Conservation (phyloP, 2,888 invertebrate species). For the Lepidocyrtoides sp. region DNA sequence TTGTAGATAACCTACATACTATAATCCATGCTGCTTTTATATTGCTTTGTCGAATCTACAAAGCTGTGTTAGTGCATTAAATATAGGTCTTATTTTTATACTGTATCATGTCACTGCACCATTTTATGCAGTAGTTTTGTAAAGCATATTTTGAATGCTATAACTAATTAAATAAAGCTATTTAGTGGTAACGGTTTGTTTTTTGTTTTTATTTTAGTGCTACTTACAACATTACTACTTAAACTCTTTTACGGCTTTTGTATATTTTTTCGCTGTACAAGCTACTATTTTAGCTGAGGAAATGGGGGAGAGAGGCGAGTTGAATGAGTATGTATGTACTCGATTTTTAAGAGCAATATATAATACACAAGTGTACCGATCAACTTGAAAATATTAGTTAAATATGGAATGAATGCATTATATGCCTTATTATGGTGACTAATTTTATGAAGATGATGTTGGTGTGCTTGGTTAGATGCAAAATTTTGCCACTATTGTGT, state of each 20-base stretch:
- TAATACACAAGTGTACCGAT: conserved; percentile 19
- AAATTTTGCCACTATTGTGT: too few species aligned
- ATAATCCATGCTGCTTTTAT: too few species aligned
- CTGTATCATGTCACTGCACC: conserved; percentile 57
- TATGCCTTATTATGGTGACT: neutral
- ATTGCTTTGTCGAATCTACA: conserved; percentile 32
- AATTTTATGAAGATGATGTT: neutral
- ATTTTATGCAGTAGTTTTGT: conserved; percentile 59
- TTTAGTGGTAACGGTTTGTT: conserved; percentile 35
- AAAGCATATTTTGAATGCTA: conserved; percentile 65
- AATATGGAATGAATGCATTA: neutral
- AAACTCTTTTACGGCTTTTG: conserved; percentile 35
- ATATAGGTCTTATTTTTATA: conserved; percentile 38
- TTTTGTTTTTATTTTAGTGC: conserved; percentile 58
- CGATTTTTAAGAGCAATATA: conserved; percentile 50
- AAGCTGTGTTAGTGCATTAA: neutral
- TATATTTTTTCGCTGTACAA: neutral
- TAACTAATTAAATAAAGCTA: conserved; percentile 7
- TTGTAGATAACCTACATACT: neutral
- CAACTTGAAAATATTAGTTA: neutral
- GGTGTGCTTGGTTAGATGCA: neutral
- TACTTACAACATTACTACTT: neutral
- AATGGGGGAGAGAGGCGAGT: neutral
- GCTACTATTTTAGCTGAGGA: neutral
- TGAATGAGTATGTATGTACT: conserved; percentile 24